Base-by-base conservation (phyloP, 64 coral and sea anemone species). In the Astreopora myriophthalma region DNA sequence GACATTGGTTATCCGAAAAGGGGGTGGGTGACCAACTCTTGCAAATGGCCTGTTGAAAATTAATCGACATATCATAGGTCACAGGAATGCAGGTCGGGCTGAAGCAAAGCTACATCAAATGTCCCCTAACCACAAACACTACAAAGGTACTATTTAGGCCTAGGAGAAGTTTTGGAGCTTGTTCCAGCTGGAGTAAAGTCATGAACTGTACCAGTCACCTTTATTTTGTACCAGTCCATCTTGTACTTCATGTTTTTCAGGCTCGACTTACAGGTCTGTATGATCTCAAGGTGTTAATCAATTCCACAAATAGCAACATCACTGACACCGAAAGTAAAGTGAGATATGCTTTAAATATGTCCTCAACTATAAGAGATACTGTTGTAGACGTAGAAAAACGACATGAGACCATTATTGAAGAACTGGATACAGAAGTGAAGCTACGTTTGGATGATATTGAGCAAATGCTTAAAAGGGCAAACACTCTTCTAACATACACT, bases 371-470 rank as follows among this genome's bases (percentile, higher is more conserved):
- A 27, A 86, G 64, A 49, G 81, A 86, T 2, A 71, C 57, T 46
- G 57, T 76, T 28, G 7, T 10, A 29, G 76, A 66, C 12, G 34
- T 37, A 8, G 40, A 52, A 38, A 46, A 12, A 12, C 71, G 84
- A 30, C 81, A 86, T 44, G 58, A 71, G 32, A 30, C 37, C 33
- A 92, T 92, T 27, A 57, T 75, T 11, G 46, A 86, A 7, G 80
- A 92, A 16, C 34, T 92, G 1, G 84, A 92, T 23, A 11, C 69
- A 2, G 52, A 92, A 7, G 90, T 92, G 32, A 33, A 32, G 51
- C 55, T 33, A 22, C 79, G 79, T 25, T 86, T 92, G 52, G 37
- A 75, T 27, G 90, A 85, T 31, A 92, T 92, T 30, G 27, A 74
- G 48, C 35, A 29, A 14, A 92, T 92, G 90, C 80, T 92, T 23